Evolutionary conservation across 2,113 vertebrate species (phyloP).

Genomic region (Lampris incognitus): DNA sequence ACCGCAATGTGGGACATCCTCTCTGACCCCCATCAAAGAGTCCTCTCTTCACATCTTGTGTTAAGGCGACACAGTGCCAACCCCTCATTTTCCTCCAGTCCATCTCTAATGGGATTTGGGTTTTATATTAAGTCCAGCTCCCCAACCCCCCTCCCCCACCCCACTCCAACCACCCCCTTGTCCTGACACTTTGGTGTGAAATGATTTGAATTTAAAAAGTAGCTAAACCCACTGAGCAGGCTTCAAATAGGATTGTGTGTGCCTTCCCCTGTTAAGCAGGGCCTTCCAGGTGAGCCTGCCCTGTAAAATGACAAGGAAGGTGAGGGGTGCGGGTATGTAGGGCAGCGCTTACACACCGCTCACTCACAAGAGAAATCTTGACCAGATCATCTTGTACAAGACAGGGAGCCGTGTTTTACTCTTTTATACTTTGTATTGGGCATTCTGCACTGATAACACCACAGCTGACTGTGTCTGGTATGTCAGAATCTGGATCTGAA

Average conservation of each 20-base stretch:
- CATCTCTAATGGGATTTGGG: constrained; percentile 85
- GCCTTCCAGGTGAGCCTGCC: constrained; percentile 67
- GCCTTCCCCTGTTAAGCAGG: constrained; percentile 66
- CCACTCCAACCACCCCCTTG: constrained; percentile 44
- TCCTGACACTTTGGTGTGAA: constrained; percentile 72
- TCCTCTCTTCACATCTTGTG: constrained; percentile 69
- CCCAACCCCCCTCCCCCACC: constrained; percentile 60
- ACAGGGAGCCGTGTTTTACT: constrained; percentile 24
- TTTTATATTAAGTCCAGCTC: constrained; percentile 82
- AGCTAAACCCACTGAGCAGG: constrained; percentile 78
- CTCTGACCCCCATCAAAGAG: constrained; percentile 86
- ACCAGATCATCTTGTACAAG: constrained; percentile 33
- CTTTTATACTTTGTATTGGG: constrained; percentile 18
- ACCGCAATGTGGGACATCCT: constrained; percentile 75
- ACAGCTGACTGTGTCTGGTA: constrained; percentile 21
- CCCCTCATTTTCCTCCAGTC: constrained; percentile 80
- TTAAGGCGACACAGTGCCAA: constrained; percentile 74
- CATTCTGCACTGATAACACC: constrained; percentile 10
- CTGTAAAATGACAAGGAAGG: constrained; percentile 73
- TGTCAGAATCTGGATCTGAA: no score
- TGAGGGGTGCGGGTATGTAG: constrained; percentile 69
- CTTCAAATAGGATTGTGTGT: constrained; percentile 77
- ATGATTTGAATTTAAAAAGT: constrained; percentile 83
- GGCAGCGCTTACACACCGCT: constrained; percentile 61
- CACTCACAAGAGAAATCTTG: constrained; percentile 37